Percentiles rank a stretch among this genome's conserved stretches.
Evolutionary conservation across 2,888 invertebrate species (phyloP).

Genomic region (Cremastobaeus sp.): DNA sequence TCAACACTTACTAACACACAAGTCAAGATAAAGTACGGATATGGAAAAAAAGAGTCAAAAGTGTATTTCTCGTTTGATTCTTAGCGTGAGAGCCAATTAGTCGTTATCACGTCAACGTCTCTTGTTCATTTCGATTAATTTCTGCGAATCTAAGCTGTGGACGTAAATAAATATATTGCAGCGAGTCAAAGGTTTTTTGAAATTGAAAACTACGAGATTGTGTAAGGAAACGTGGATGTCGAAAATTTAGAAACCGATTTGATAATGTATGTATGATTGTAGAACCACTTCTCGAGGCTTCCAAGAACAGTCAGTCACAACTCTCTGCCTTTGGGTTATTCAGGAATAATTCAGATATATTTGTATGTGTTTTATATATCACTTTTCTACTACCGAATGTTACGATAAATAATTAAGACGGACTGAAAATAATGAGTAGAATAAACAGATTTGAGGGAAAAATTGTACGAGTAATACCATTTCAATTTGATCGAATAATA

Average conservation of each 20-base stretch:
- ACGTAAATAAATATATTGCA: slow-evolving; percentile 13
- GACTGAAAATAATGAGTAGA: slow-evolving; percentile 58
- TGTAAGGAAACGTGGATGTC: slow-evolving; percentile 26
- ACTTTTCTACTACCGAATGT: slow-evolving; percentile 56
- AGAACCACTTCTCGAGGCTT: slow-evolving; percentile 54
- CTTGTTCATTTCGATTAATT: neutral
- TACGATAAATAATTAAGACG: slow-evolving; percentile 48
- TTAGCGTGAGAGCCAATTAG: neutral
- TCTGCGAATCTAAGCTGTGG: neutral
- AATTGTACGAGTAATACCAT: slow-evolving; percentile 25
- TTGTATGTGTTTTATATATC: slow-evolving; percentile 60
- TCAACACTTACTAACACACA: neutral
- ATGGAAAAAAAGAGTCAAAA: neutral
- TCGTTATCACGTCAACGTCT: slow-evolving; percentile 6
- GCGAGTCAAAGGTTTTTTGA: slow-evolving; percentile 26
- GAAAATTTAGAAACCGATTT: slow-evolving; percentile 24
- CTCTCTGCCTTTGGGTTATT: slow-evolving; percentile 60
- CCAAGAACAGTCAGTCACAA: slow-evolving; percentile 58
- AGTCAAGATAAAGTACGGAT: neutral
- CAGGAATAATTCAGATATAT: slow-evolving; percentile 56
- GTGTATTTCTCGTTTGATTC: neutral
- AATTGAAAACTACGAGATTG: slow-evolving; percentile 19
- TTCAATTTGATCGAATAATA: slow-evolving; percentile 29
- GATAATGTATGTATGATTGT: slow-evolving; percentile 35
- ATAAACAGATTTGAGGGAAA: slow-evolving; percentile 44